Percentiles rank a stretch among this genome's conserved stretches.
These are phyloP conservation scores for Globicephala melas DNA, from an alignment of 2,113 vertebrate species.

Conservation along the genomic window DNA sequence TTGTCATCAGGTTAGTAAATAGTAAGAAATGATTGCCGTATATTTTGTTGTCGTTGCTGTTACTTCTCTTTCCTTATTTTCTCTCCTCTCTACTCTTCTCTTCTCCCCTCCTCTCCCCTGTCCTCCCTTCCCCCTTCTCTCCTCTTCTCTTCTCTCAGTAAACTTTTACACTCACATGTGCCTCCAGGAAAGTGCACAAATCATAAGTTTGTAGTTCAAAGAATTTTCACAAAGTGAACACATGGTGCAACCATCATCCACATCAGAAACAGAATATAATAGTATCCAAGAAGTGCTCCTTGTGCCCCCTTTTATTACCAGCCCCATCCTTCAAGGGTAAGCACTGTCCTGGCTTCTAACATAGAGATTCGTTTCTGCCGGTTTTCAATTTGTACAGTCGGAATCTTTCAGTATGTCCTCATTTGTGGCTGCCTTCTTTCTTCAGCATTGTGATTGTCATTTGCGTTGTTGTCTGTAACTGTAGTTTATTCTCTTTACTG, in stretches of 20 bases:
- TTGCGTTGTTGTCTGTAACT: not conserved
- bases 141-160: not conserved
- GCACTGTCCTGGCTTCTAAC: not conserved
- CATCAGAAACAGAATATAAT: not conserved
- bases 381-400: not conserved
- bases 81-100: not conserved
- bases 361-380: not conserved
- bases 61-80: not conserved
- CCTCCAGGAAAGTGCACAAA: not conserved
- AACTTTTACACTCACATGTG: not conserved
- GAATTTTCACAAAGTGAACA: not conserved
- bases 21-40: not conserved
- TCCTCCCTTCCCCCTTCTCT: no score
- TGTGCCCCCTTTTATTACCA: not conserved
- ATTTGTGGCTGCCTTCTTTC: not conserved
- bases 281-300: not conserved
- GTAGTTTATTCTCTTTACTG: not conserved
- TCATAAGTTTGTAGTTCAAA: not conserved
- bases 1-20: conserved; percentile 92
- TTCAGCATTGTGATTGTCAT: not conserved
- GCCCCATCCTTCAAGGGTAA: not conserved
- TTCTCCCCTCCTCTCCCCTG: not conserved
- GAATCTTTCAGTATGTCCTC: not conserved
- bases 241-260: not conserved
- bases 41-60: not conserved